phyloP scores from a whole-genome alignment of 2,888 invertebrate species.

The Oscheius sp. region DNA sequence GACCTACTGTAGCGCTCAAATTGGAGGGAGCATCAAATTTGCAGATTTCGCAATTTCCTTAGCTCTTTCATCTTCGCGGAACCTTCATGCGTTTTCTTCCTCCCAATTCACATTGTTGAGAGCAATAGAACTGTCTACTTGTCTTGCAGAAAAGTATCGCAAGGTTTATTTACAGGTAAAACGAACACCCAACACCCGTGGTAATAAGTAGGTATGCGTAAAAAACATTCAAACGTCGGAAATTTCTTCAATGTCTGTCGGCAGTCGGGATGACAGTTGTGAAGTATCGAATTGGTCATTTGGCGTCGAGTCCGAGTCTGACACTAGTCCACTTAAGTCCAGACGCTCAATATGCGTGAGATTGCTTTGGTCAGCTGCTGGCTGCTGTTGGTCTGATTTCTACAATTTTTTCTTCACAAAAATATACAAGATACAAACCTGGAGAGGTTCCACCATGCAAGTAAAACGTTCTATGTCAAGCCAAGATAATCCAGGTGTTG shows the following conservation, averaged over 20 bases:
- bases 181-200: no score
- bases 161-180: slow-evolving; percentile 8
- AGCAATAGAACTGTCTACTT: no score
- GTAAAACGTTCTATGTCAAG: slow-evolving; percentile 23
- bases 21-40: no score
- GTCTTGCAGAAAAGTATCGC: neutral
- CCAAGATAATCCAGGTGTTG: slow-evolving; percentile 23
- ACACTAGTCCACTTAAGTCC: slow-evolving; percentile 29
- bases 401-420: neutral
- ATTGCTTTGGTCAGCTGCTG: neutral
- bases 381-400: neutral
- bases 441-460: slow-evolving; percentile 29
- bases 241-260: slow-evolving; percentile 21
- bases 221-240: neutral
- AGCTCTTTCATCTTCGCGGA: no score
- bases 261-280: neutral
- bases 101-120: no score
- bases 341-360: slow-evolving; percentile 27
- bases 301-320: slow-evolving; percentile 4
- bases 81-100: no score
- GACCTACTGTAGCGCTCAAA: no score
- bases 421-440: neutral
- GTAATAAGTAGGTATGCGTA: neutral
- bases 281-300: slow-evolving; percentile 1
- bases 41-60: no score